A percentile compares a stretch with the other conserved stretches of the same genome.
Evolutionary conservation across 2,797 vertebrate genomes (phyloP).

Genomic region (Helostoma temminkii): DNA sequence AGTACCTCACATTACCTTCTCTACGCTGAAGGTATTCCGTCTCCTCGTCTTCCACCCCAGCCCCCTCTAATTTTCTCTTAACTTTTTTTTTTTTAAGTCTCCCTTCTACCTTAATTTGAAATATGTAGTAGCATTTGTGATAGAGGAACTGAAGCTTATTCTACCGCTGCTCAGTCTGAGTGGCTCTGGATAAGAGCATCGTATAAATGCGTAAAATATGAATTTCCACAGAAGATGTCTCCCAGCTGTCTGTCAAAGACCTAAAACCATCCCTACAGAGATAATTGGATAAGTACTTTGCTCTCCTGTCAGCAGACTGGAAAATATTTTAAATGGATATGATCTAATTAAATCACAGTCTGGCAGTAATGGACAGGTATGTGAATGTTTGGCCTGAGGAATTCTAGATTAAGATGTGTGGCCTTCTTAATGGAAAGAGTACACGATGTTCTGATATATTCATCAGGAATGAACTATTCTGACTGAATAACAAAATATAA

Average conservation of each 20-base stretch:
- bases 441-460: slow-evolving; percentile 1
- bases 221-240: slow-evolving; percentile 10
- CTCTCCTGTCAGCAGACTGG: slow-evolving; percentile 27
- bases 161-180: slow-evolving; percentile 19
- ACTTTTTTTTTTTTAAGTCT: slow-evolving; percentile 11
- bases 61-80: slow-evolving; percentile 48
- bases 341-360: slow-evolving; percentile 45
- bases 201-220: slow-evolving; percentile 35
- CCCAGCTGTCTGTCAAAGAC: slow-evolving; percentile 20
- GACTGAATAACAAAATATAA: slow-evolving; percentile 26
- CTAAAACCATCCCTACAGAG: slow-evolving; percentile 24
- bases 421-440: slow-evolving; percentile 9
- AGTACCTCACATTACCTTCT: slow-evolving; percentile 41
- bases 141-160: slow-evolving; percentile 46
- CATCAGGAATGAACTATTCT: slow-evolving; percentile 34
- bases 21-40: slow-evolving; percentile 27
- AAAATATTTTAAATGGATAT: slow-evolving; percentile 28
- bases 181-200: slow-evolving; percentile 53
- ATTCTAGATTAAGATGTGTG: neutral
- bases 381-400: neutral
- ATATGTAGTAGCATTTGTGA: slow-evolving; percentile 21
- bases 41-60: slow-evolving; percentile 27
- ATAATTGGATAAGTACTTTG: slow-evolving; percentile 56
- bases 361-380: neutral
- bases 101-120: neutral